A percentile compares a stretch with the other conserved stretches of the same genome.
Conservation (phyloP, 2,113 vertebrate genomes). For the Prionailurus viverrinus region DNA sequence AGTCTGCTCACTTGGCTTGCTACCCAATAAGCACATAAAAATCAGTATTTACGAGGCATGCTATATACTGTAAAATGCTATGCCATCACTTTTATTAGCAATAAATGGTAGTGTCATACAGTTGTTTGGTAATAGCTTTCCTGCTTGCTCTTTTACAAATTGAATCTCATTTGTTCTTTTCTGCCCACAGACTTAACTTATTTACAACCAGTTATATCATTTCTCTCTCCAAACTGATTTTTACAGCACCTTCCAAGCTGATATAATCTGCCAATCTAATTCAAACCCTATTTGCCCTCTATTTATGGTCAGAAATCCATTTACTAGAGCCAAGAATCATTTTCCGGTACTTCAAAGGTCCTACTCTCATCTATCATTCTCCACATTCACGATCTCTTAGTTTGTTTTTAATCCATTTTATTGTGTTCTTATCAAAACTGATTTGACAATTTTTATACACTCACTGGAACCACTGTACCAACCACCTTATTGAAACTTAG, state of each 20-base stretch:
- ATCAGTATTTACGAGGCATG: conserved; percentile 56
- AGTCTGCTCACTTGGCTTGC: conserved; percentile 46
- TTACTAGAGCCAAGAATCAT: conserved; percentile 56
- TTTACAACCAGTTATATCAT: conserved; percentile 66
- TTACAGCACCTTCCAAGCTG: conserved; percentile 55
- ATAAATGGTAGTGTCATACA: not conserved
- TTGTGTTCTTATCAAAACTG: conserved; percentile 70
- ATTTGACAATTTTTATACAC: conserved; percentile 70
- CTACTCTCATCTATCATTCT: conserved; percentile 60
- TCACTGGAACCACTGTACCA: conserved; percentile 61
- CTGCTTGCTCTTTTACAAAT: conserved; percentile 58
- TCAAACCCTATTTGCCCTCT: conserved; percentile 35
- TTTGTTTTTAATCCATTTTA: conserved; percentile 73
- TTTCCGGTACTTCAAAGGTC: conserved; percentile 53
- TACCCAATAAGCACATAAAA: conserved; percentile 57
- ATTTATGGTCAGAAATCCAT: conserved; percentile 62
- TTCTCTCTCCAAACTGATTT: conserved; percentile 56
- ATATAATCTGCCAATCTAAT: conserved; percentile 70
- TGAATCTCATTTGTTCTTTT: conserved; percentile 68
- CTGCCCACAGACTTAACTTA: conserved; percentile 57
- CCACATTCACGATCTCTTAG: conserved; percentile 66
- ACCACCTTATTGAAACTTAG: conserved; percentile 37
- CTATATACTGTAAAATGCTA: conserved; percentile 41
- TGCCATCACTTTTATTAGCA: conserved; percentile 56
- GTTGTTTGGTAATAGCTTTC: conserved; percentile 62